Base-by-base conservation (phyloP, 2,888 invertebrate species). In the Chrysolina haemoptera region DNA sequence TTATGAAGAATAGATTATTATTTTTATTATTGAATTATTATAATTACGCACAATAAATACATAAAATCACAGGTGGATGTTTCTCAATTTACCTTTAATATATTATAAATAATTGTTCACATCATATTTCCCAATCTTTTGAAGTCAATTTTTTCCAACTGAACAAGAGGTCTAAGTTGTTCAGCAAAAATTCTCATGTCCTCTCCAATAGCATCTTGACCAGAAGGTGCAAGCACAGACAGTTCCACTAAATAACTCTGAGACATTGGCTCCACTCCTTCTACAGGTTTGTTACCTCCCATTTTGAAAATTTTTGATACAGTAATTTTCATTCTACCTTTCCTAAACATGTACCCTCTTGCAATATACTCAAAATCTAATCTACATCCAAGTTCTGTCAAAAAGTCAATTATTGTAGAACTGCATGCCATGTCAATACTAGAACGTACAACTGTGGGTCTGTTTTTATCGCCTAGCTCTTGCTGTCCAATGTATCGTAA, bases 101-200 rank as follows among this genome's bases (percentile, higher is more conserved):
- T 59, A n/a, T 59, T 59, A n/a, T 10, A 59, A 59, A 40, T 48
- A 55, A 50, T 1, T 3, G 64, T 62, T 80, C 71, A 80, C 82
- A 82, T 80, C 76, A 81, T 78, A 76, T 82, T 84, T 40, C 88
- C 89, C 27, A 95, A 89, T 75, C 95, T 89, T 85, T 95, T 95
- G 86, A 96, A 96, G 89, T 98, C 98, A 68, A 97, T 94, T 89
- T 98, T 98, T 85, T 98, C 98, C 9, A 98, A 90, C 80, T 95
- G 95, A 4, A 98, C 97, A 10, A 98, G 90, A 0, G 98, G 98
- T 83, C 95, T 93, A 2, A 98, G 89, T 85, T 98, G 98, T 85
- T 98, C 98, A 0, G 98, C 96, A 89, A 98, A 98, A 40, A 94
- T 92, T 76, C 95, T 93, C 95, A 98, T 98, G 85, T 98, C 98